These are phyloP conservation scores for Tribolium freemani DNA, from an alignment of 2,888 invertebrate species.

Conservation along the genomic window DNA sequence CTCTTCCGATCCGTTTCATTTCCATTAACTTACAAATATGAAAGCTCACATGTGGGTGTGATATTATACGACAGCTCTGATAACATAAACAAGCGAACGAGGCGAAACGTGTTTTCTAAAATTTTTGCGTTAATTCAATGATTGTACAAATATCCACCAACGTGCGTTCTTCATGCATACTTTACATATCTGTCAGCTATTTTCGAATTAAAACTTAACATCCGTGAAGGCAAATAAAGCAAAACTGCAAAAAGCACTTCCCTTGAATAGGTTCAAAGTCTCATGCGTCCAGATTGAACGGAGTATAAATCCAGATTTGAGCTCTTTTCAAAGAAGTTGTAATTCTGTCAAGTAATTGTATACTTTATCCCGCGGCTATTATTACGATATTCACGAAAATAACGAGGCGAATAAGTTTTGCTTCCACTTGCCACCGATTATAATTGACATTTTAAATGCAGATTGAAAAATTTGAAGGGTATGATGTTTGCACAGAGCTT, in stretches of 20 bases:
- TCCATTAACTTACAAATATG: background rate
- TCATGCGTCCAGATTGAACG: background rate
- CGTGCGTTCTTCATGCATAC: background rate
- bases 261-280: background rate
- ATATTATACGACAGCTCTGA: background rate
- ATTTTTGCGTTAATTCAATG: no score
- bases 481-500: background rate
- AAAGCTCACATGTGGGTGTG: background rate
- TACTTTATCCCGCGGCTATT: background rate
- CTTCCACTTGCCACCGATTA: background rate
- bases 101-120: background rate
- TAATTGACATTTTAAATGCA: conserved; percentile 6
- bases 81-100: background rate
- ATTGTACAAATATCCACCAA: no score
- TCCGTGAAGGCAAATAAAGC: conserved; percentile 9
- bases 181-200: conserved; percentile 1
- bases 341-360: background rate
- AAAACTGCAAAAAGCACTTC: conserved; percentile 1
- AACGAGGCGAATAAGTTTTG: background rate
- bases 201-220: conserved; percentile 13
- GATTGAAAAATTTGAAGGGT: background rate
- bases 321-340: background rate
- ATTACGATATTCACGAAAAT: background rate
- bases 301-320: background rate
- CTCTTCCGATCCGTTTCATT: background rate